phyloP scores from a whole-genome alignment of 2,797 vertebrate species.

The Erpetoichthys calabaricus region DNA sequence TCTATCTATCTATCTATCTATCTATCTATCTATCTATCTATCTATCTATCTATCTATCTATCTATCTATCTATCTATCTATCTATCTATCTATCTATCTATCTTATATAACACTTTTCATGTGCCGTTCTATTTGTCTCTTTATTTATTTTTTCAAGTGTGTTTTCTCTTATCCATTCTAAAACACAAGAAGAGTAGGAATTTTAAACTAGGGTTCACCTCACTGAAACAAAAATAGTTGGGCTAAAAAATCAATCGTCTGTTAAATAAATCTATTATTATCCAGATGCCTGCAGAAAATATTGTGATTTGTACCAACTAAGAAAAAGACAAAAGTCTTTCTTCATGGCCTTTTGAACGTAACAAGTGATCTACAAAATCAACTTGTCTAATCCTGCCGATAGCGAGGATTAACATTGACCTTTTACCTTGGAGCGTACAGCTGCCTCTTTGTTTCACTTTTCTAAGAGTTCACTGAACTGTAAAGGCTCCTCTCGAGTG shows the following conservation, averaged over 20 bases:
- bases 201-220: too few species aligned
- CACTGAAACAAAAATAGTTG: slow-evolving; percentile 22
- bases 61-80: too few species aligned
- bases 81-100: too few species aligned
- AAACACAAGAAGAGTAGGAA: too few species aligned
- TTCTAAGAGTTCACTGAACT: slow-evolving; percentile 6
- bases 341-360: fast-evolving
- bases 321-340: slow-evolving; percentile 5
- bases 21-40: too few species aligned
- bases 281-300: slow-evolving; percentile 9
- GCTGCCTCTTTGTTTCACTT: slow-evolving; percentile 14
- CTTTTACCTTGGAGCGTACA: slow-evolving; percentile 16
- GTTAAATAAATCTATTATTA: slow-evolving; percentile 22
- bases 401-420: slow-evolving; percentile 13
- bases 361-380: slow-evolving; percentile 4
- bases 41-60: too few species aligned
- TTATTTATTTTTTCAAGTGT: too few species aligned
- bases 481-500: slow-evolving; percentile 15
- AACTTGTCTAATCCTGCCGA: slow-evolving; percentile 8
- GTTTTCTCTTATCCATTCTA: too few species aligned
- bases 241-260: slow-evolving; percentile 17
- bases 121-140: too few species aligned
- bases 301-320: not conserved
- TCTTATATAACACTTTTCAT: too few species aligned
- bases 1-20: too few species aligned